Conservation (phyloP, 2,797 vertebrate genomes). For the Notolabrus celidotus region DNA sequence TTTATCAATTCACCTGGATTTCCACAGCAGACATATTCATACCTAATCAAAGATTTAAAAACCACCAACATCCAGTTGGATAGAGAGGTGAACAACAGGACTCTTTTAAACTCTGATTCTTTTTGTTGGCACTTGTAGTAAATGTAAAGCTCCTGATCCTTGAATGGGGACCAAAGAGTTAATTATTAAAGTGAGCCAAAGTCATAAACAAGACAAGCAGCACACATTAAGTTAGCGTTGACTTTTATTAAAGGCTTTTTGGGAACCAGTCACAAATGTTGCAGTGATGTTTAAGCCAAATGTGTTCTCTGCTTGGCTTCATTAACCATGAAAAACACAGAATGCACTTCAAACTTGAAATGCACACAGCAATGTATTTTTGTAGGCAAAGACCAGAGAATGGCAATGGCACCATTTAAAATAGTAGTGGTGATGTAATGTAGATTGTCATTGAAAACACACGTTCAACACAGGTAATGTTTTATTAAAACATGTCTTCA, state of each 20-base stretch:
- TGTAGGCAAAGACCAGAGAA: slow-evolving; percentile 24
- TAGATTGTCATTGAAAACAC: slow-evolving; percentile 63
- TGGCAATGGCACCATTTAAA: slow-evolving; percentile 18
- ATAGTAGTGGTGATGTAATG: slow-evolving; percentile 34
- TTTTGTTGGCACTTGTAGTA: not conserved
- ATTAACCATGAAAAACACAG: slow-evolving; percentile 23
- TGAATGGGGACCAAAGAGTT: not conserved
- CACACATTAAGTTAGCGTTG: slow-evolving; percentile 27
- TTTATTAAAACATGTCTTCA: slow-evolving; percentile 68
- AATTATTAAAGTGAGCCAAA: not conserved
- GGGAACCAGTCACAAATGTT: slow-evolving; percentile 55
- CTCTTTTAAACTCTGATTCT: too few relatives aligned
- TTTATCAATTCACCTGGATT: too few relatives aligned
- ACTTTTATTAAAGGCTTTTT: slow-evolving; percentile 70
- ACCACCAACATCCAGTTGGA: too few relatives aligned
- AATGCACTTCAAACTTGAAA: slow-evolving; percentile 20
- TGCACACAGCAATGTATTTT: slow-evolving; percentile 18
- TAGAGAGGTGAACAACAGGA: too few relatives aligned
- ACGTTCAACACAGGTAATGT: slow-evolving; percentile 59
- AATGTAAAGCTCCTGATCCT: not conserved
- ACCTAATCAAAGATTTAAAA: too few relatives aligned
- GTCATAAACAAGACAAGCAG: slow-evolving; percentile 19
- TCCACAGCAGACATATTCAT: too few relatives aligned
- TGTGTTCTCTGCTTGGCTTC: slow-evolving; percentile 14
- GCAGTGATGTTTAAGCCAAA: slow-evolving; percentile 43